These are phyloP conservation scores for Melanostoma mellinum DNA, from an alignment of 2,888 invertebrate species.

Conservation along the genomic window DNA sequence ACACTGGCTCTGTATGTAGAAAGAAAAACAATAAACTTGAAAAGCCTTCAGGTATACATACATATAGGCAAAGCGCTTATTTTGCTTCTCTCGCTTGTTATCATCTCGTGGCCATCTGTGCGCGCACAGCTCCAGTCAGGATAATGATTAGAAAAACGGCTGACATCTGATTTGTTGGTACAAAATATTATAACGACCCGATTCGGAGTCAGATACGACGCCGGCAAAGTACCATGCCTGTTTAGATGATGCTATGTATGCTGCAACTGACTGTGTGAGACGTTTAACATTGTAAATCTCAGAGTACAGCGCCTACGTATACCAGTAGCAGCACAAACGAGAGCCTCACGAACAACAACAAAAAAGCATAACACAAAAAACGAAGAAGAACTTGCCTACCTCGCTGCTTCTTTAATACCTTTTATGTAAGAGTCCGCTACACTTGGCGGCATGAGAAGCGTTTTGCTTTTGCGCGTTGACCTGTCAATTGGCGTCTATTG, in stretches of 20 bases:
- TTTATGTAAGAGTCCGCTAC: constrained; percentile 62
- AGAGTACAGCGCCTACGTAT: constrained; percentile 32
- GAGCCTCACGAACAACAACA: constrained; percentile 30
- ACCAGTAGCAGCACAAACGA: constrained; percentile 40
- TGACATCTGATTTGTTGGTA: constrained; percentile 81
- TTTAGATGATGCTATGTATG: constrained; percentile 7
- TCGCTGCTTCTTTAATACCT: constrained; percentile 54
- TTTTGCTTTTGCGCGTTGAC: constrained; percentile 79
- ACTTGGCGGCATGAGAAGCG: constrained; percentile 72
- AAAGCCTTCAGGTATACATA: constrained; percentile 48
- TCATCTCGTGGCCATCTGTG: constrained; percentile 62
- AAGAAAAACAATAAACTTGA: constrained; percentile 64
- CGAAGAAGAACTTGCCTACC: constrained; percentile 37
- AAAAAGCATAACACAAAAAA: neutral
- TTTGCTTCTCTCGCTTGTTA: constrained; percentile 45
- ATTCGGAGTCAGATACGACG: constrained; percentile 75
- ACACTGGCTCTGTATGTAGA: neutral
- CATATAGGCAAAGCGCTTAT: constrained; percentile 1
- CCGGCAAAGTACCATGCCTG: constrained; percentile 55
- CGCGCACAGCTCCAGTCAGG: constrained; percentile 66
- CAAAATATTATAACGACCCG: constrained; percentile 81
- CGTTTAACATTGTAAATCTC: constrained; percentile 72
- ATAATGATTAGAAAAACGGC: constrained; percentile 80
- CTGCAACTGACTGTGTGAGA: constrained; percentile 33
- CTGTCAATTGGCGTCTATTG: constrained; percentile 82